phyloP scores from a whole-genome alignment of 2,113 vertebrate genomes.

The Microcebus jonahi region DNA sequence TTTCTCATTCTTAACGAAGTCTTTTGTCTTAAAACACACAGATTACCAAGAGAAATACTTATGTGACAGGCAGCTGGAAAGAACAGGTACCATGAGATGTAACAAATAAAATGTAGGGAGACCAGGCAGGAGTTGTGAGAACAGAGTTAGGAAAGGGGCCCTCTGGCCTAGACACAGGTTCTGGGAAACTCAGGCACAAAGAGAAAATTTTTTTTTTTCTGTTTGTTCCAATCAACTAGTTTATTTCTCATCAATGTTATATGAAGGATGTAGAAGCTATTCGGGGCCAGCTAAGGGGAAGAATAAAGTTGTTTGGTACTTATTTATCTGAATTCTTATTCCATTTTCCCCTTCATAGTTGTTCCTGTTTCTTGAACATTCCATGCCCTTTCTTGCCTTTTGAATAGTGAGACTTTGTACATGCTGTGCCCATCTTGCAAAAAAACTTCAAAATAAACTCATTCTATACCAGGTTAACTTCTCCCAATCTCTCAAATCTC shows the following conservation, averaged over 20 bases:
- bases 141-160: neutral
- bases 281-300: neutral
- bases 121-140: neutral
- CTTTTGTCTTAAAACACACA: neutral
- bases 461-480: neutral
- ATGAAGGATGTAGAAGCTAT: neutral
- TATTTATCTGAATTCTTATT: neutral
- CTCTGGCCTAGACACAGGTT: neutral
- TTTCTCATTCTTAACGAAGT: neutral
- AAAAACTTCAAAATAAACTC: neutral
- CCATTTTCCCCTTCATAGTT: neutral
- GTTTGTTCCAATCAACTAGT: neutral
- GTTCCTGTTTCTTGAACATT: neutral
- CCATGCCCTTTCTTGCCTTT: neutral
- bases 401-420: neutral
- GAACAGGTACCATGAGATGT: neutral
- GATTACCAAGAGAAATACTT: slow-evolving; percentile 1
- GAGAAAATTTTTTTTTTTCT: neutral
- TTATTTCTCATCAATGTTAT: slow-evolving; percentile 9
- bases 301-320: neutral
- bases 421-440: neutral
- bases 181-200: neutral
- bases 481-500: neutral
- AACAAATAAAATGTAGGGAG: neutral
- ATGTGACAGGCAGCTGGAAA: neutral